phyloP scores from a whole-genome alignment of 2,113 vertebrate genomes.

The Anser brachyrhynchus region DNA sequence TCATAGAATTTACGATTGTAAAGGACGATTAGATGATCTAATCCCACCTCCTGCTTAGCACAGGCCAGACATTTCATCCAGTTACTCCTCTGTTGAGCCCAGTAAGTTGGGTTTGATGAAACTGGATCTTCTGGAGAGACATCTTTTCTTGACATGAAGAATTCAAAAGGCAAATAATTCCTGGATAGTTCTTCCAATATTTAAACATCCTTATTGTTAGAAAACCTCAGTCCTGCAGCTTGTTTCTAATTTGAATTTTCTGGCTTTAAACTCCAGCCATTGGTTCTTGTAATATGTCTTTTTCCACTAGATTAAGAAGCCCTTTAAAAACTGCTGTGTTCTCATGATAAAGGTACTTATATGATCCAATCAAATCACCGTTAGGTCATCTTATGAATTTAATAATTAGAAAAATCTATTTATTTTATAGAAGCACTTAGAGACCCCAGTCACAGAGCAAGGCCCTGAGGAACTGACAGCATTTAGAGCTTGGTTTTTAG shows the following conservation, averaged over 20 bases:
- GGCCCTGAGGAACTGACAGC: background rate
- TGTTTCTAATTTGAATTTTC: constrained; percentile 53
- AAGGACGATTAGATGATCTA: constrained; percentile 55
- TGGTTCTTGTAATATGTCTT: constrained; percentile 26
- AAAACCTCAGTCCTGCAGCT: background rate
- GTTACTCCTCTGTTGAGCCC: background rate
- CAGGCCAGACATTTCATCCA: constrained; percentile 41
- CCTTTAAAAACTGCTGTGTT: background rate
- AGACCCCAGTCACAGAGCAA: background rate
- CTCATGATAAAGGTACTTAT: constrained; percentile 21
- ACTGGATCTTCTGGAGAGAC: constrained; percentile 33
- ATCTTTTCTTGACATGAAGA: background rate
- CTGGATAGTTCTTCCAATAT: constrained; percentile 25
- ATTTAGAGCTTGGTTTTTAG: background rate
- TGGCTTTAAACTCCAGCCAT: constrained; percentile 39
- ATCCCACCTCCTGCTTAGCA: constrained; percentile 41
- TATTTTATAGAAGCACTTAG: constrained; percentile 10
- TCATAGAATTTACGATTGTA: constrained; percentile 53
- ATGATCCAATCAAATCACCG: constrained; percentile 23
- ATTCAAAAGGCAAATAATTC: constrained; percentile 54
- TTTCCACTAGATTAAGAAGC: constrained; percentile 54
- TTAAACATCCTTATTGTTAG: constrained; percentile 40
- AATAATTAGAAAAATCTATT: constrained; percentile 32
- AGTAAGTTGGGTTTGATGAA: constrained; percentile 32
- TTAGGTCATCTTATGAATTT: constrained; percentile 5